phyloP scores from a whole-genome alignment of 2,113 vertebrate genomes.

The Engystomops pustulosus region DNA sequence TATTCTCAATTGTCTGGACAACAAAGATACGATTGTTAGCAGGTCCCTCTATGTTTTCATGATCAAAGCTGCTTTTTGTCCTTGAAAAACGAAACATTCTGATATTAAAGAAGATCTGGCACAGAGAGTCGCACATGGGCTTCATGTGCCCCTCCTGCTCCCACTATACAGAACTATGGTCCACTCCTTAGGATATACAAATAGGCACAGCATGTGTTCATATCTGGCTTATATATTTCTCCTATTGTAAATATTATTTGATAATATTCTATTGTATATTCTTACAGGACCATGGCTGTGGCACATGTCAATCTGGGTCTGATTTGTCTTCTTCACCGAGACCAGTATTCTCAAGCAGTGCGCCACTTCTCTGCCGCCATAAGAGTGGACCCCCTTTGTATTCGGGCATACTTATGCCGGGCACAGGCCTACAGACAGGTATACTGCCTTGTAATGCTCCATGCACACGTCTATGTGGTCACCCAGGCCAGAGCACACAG shows the following conservation, averaged over 20 bases:
- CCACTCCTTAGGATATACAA: too few relatives aligned
- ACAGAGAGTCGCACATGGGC: too few relatives aligned
- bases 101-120: neutral
- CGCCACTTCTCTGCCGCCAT: constrained; percentile 75
- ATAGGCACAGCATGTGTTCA: too few relatives aligned
- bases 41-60: neutral
- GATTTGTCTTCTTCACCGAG: constrained; percentile 71
- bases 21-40: neutral
- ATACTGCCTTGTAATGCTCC: constrained; percentile 57
- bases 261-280: neutral
- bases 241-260: too few relatives aligned
- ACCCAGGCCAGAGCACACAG: too few relatives aligned
- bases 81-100: neutral
- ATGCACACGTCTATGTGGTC: too few relatives aligned
- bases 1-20: neutral
- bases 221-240: too few relatives aligned
- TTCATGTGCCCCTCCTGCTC: too few relatives aligned
- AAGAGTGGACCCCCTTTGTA: constrained; percentile 69
- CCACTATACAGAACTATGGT: too few relatives aligned
- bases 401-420: constrained; percentile 73
- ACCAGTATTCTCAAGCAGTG: constrained; percentile 72
- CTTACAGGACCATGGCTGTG: constrained; percentile 65
- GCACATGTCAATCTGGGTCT: constrained; percentile 78
- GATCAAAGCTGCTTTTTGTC: neutral
- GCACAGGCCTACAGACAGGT: constrained; percentile 76